Conservation (phyloP, 2,888 invertebrate genomes). For the Rhamnusium bicolor region DNA sequence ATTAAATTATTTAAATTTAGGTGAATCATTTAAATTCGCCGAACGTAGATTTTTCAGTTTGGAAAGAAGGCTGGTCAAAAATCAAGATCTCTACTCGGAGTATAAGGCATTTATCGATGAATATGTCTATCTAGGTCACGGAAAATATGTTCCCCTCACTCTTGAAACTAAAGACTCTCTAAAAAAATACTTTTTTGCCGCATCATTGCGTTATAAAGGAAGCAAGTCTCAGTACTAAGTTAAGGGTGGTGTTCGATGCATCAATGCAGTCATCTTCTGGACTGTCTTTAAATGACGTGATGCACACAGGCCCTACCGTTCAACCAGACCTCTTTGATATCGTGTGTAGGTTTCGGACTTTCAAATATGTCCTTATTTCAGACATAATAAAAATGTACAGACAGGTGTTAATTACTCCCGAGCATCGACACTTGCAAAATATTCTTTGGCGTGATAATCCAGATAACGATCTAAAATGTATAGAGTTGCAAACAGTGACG, state of each 20-base stretch:
- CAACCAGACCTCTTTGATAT: constrained; percentile 40
- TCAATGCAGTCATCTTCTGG: constrained; percentile 19
- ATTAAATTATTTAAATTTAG: neutral
- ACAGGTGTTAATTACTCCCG: too few species aligned
- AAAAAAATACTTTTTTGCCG: constrained; percentile 28
- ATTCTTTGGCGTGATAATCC: too few species aligned
- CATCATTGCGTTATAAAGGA: constrained; percentile 40
- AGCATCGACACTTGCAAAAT: too few species aligned
- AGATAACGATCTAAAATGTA: too few species aligned
- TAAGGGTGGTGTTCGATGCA: constrained; percentile 40
- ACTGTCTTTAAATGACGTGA: constrained; percentile 22
- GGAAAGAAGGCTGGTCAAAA: constrained; percentile 12
- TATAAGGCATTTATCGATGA: constrained; percentile 29
- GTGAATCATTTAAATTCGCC: constrained; percentile 17
- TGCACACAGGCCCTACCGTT: constrained; percentile 17
- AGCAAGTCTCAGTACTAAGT: constrained; percentile 33
- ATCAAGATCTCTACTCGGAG: neutral
- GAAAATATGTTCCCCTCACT: constrained; percentile 7
- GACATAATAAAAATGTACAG: neutral
- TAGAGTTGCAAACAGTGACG: too few species aligned
- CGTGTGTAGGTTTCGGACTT: neutral
- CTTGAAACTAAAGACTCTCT: neutral
- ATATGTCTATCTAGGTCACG: constrained; percentile 29
- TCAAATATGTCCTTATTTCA: neutral
- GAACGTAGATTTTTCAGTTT: neutral